Base-by-base conservation (phyloP, 1,140 invertebrate genomes). In the Mylabris phalerata region DNA sequence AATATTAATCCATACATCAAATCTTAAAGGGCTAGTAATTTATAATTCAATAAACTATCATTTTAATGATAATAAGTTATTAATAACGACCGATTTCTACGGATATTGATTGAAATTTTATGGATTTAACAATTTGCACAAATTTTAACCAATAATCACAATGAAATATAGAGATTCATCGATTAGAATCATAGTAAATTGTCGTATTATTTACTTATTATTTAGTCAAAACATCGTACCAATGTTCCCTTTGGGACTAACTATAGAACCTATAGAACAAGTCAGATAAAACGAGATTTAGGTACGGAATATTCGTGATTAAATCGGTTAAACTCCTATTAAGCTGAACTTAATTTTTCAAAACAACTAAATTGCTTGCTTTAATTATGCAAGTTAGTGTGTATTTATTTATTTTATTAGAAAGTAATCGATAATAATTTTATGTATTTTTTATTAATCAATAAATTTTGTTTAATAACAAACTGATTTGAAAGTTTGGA, bases 271-370 rank as follows among this genome's bases (percentile, higher is more conserved):
- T 32, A 32, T 32, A 50, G 48, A 50, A 38, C 32, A 50, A 50
- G 24, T 19, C 32, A 50, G 48, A 50, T 50, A 50, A 50, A 50
- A 39, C 48, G 32, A 50, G 48, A 50, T 50, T 50, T 50, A 50
- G 27, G 48, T 38, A 7, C 9, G 48, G 48, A 50, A 50, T 50
- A 39, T 41, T 46, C 43, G 27, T 44, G 42, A 43, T 44, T 43
- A 26, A 19, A 52, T 52, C 50, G 10, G 7, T 7, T 7, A 32
- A 7, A 32, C 4, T 7, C 32, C 32, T 32, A 32, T 32, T 32
- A 32, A 7, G 2, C 32, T 32, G 32, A 32, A 32, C 7, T 32
- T 32, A 32, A 32, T 7, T 32, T 32, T 32, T 32, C 32, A 32
- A 32, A 32, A 32, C 32, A 32, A 5, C 7, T 5, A 32, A 5